Conservation (phyloP, 2,888 invertebrate genomes). For the Eristalis intricaria region DNA sequence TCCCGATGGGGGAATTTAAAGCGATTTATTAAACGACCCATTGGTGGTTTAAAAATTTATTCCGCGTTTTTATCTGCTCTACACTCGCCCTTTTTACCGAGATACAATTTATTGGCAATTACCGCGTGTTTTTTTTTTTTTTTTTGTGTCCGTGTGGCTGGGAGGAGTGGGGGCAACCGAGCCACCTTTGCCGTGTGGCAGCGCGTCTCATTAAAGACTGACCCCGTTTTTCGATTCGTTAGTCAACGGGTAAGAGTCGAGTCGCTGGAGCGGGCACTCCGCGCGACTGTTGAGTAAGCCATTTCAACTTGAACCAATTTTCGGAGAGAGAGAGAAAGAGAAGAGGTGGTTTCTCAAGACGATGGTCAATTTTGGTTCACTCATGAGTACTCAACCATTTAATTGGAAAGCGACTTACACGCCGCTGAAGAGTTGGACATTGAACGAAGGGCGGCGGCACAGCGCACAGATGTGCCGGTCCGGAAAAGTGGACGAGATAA, state of each 20-base stretch:
- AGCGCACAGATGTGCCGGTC: neutral
- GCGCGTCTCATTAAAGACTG: neutral
- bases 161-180: constrained; percentile 15
- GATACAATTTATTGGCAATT: constrained; percentile 66
- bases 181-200: neutral
- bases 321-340: neutral
- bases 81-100: neutral
- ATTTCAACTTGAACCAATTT: constrained; percentile 47
- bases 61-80: neutral
- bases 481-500: neutral
- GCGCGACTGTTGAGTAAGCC: constrained; percentile 22
- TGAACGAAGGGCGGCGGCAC: neutral
- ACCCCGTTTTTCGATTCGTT: constrained; percentile 53
- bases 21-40: constrained; percentile 68
- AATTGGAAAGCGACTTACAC: constrained; percentile 45
- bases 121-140: constrained; percentile 20
- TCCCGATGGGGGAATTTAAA: constrained; percentile 52
- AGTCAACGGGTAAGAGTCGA: constrained; percentile 29
- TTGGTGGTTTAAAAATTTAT: constrained; percentile 27
- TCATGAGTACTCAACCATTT: constrained; percentile 59
- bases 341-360: constrained; percentile 5
- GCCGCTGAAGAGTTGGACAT: neutral
- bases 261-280: neutral
- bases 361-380: constrained; percentile 33
- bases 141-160: neutral